Base-by-base conservation (phyloP, 2,888 invertebrate genomes). In the Subacronicta megacephala region DNA sequence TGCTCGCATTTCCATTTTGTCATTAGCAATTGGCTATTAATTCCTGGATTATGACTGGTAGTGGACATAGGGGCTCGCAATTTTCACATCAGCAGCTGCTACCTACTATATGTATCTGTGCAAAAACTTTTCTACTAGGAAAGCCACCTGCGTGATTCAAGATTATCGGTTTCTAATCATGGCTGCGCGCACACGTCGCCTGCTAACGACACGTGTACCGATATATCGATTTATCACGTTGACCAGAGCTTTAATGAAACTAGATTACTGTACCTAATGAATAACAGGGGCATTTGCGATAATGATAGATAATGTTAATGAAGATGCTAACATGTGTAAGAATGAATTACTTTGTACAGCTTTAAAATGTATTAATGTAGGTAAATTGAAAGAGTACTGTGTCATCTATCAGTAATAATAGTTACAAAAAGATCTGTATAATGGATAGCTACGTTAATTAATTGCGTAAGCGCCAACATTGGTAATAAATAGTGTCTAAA, bases 11-110 rank as follows among this genome's bases (percentile, higher is more conserved):
- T 88, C 87, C 90, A 92, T 91, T 92, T 89, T 90, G 90, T 91
- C 92, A 92, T 94, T 93, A 93, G 89, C 88, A 82, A 89, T 89
- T 71, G 84, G 72, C 89, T 92, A 94, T 93, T 93, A 91, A 93
- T 93, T 88, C 87, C 86, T 89, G 90, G 92, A 90, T 93, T 93
- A 93, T 90, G 87, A 88, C 81, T 86, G 59, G 82, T 79, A 81
- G 82, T 67, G 78, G 81, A 82, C 75, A 94, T 94, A 94, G 88
- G 94, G 94, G 94, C 92, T 87, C 42, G 92, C 89, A 91, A 92
- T 93, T 93, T 93, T 91, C 90, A 82, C 87, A 83, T 60, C 78
- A 79, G 80, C 93, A 92, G 90, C 90, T 88, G 89, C 80, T 71
- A 53, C 23, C 67, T 45, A 62, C 76, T 67, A 63, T 63, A 71